Evolutionary conservation across 2,797 vertebrate genomes (phyloP), one percentile per base, ranked within the genome.

Genomic region (Intellagama lesueurii): DNA sequence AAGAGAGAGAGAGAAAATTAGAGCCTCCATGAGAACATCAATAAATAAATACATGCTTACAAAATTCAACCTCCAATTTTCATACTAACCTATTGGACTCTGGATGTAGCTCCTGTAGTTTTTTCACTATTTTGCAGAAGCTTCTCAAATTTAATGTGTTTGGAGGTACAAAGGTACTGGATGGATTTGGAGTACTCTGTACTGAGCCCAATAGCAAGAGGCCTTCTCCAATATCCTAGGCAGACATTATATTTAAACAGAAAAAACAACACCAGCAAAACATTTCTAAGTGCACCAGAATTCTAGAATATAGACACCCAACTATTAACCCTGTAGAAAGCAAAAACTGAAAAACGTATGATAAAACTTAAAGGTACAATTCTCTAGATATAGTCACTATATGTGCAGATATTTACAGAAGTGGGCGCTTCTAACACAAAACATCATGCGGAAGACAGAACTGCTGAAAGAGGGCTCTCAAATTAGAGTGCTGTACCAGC

Each of bases 81-180:
- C 60, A 69, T 40, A 86, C 40, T 91, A 89, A 97, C 97, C 94
- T 96, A 75, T 79, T 95, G 32, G 91, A 83, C 6, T 94, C 91
- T 56, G 97, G 97, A 64, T 97, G 94, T 3, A 93, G 86, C 64
- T 92, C 93, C 26, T 94, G 40, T 75, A 97, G 91, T 32, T 91
- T 96, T 87, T 90, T 96, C 80, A 97, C 32, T 86, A 97, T 92
- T 92, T 95, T 97, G 90, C 91, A 94, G 73, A 97, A 97, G 87
- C 96, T 97, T 76, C 91, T 94, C 81, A 96, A 91, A n/a, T 96
- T 97, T 92, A 96, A 26, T 0, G 90, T 88, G 0, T 95, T 90
- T 77, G 95, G 88, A 91, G 95, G 95, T 69, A 94, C 79, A 88
- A 95, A 94, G 0, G 26, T 35, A 87, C 90, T n/a, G 32, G 83